Evolutionary conservation across 2,888 invertebrate genomes (phyloP).

Genomic region (Cephalotes varians): DNA sequence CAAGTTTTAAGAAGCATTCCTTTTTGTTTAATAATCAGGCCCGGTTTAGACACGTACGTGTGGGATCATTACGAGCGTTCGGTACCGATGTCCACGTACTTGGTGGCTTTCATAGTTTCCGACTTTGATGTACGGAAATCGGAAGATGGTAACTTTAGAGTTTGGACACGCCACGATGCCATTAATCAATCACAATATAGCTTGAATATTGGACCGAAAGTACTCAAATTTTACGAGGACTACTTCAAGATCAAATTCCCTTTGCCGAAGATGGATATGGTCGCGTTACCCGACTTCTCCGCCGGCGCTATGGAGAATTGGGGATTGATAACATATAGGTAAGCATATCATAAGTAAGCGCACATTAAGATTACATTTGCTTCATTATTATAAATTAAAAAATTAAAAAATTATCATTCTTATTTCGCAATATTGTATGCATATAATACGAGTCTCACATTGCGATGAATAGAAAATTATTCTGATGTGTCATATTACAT

Average conservation of each 20-base stretch:
- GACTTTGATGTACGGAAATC: slow-evolving; percentile 87
- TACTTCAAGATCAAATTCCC: slow-evolving; percentile 94
- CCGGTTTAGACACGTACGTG: slow-evolving; percentile 88
- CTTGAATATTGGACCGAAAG: slow-evolving; percentile 91
- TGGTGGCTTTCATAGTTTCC: slow-evolving; percentile 94
- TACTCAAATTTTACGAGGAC: slow-evolving; percentile 91
- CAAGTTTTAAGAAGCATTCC: not conserved
- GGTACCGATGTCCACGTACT: slow-evolving; percentile 95
- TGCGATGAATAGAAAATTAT: not conserved
- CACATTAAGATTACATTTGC: not conserved
- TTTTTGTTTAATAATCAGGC: slow-evolving; percentile 84
- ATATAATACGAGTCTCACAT: not conserved
- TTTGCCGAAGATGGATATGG: slow-evolving; percentile 95
- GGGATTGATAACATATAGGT: slow-evolving; percentile 93
- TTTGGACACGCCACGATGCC: slow-evolving; percentile 92
- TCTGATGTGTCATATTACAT: not conserved
- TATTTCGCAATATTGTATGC: not conserved
- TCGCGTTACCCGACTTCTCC: slow-evolving; percentile 96
- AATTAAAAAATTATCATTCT: not conserved
- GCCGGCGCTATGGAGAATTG: slow-evolving; percentile 97
- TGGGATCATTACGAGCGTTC: slow-evolving; percentile 93
- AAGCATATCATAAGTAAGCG: not conserved
- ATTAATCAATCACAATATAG: slow-evolving; percentile 92
- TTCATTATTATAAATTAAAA: not conserved
- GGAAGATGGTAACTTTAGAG: slow-evolving; percentile 87